A percentile compares a stretch with the other conserved stretches of the same genome.
Evolutionary conservation across 2,113 vertebrate species (phyloP).

Genomic region (Pelmatolapia mariae): DNA sequence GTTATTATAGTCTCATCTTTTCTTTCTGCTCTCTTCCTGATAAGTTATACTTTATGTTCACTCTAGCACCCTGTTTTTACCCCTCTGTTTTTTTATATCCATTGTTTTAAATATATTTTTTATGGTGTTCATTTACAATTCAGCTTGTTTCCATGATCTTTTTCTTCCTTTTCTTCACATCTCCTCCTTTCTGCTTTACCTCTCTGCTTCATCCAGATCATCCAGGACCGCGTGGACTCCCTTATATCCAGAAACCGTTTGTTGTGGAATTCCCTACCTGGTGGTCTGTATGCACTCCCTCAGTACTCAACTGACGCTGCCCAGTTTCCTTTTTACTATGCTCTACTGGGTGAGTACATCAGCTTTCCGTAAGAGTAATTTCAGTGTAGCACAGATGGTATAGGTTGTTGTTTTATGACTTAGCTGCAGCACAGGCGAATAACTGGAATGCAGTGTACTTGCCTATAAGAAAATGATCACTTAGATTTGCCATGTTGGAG

Average conservation of each 20-base stretch:
- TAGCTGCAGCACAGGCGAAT: neutral
- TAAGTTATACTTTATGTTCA: neutral
- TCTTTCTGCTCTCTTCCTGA: neutral
- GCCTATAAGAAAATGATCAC: neutral
- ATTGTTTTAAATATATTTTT: neutral
- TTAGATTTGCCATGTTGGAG: neutral
- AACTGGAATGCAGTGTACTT: neutral
- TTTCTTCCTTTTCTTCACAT: neutral
- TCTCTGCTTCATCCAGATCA: conserved; percentile 51
- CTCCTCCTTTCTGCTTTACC: neutral
- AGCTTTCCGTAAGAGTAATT: neutral
- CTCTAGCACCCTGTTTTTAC: neutral
- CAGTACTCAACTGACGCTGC: conserved; percentile 71
- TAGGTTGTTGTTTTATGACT: neutral
- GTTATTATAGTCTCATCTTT: neutral
- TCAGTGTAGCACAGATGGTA: neutral
- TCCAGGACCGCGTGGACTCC: conserved; percentile 72
- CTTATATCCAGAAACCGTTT: conserved; percentile 69
- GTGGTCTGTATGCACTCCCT: conserved; percentile 73
- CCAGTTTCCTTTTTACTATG: conserved; percentile 75
- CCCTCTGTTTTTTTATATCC: neutral
- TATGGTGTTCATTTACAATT: neutral
- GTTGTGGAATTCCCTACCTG: conserved; percentile 75
- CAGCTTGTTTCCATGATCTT: neutral
- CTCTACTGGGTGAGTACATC: conserved; percentile 65